Evolutionary conservation across 2,888 invertebrate genomes (phyloP), one percentile per base, ranked within the genome.

Genomic region (Mythimna lalbum): DNA sequence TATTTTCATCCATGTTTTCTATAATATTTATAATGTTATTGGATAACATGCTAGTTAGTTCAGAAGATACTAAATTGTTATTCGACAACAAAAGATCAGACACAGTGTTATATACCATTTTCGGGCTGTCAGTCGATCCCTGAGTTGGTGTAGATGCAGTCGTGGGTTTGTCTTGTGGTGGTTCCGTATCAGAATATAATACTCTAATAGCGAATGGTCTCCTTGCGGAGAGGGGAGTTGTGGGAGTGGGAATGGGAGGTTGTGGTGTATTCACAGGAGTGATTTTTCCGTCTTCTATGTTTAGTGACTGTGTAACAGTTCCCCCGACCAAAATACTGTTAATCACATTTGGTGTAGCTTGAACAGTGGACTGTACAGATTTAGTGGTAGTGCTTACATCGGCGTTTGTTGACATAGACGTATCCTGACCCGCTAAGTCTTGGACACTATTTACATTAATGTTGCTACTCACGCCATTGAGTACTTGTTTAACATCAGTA

Each of bases 21-120:
- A 96, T 92, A 83, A 96, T 95, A 90, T 89, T 90, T 89, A 88
- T 92, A 85, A 96, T 96, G 85, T 94, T 95, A 93, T 93, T 95
- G 83, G 95, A 91, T 81, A 96, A 92, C 95, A 95, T 96, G 95
- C 95, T 95, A 91, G 96, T 96, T 96, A 96, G 93, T 94, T 94
- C 95, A 77, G 94, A 93, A 75, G 96, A 96, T 64, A 96, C 93
- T 92, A 95, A 87, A 87, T 93, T 93, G 81, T 95, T 96, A 91
- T 94, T 94, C 82, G 93, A 91, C 86, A 95, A 89, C 88, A 95
- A 92, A 88, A 95, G 92, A 93, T 95, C 95, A 88, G 95, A 95
- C 82, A 95, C 93, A 90, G 93, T 94, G 84, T 94, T 95, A 94
- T 91, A 93, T 95, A 96, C 96, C 95, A 89, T 96, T 93, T 90